Evolutionary conservation across 2,797 vertebrate species (phyloP).

Genomic region (Microcaecilia unicolor): DNA sequence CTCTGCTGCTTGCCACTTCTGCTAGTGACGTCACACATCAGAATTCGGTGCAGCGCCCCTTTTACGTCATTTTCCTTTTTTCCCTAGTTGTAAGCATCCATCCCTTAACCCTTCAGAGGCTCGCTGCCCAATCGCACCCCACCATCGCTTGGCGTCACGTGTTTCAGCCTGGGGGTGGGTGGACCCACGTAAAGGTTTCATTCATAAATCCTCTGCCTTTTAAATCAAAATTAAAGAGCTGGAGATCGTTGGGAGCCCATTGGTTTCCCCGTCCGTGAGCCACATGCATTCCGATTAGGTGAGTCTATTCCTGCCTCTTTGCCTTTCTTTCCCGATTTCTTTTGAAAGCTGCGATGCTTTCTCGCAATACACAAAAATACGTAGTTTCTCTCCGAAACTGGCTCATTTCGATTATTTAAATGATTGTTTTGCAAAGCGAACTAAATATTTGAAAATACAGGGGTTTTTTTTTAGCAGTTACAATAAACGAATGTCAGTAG

Average conservation of each 20-base stretch:
- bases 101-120: not conserved
- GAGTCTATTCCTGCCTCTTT: conserved; percentile 25
- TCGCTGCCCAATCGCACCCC: not conserved
- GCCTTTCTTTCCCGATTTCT: too few species aligned
- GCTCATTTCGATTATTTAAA: too few species aligned
- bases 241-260: conserved; percentile 29
- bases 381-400: too few species aligned
- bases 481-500: too few species aligned
- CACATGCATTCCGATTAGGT: conserved; percentile 46
- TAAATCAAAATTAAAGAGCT: conserved; percentile 54
- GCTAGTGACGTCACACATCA: too few species aligned
- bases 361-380: too few species aligned
- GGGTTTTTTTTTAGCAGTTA: too few species aligned
- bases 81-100: not conserved
- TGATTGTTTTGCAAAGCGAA: too few species aligned
- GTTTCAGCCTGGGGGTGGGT: conserved; percentile 45
- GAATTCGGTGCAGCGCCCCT: not conserved
- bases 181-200: conserved; percentile 62
- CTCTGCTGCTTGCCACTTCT: too few species aligned
- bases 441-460: too few species aligned
- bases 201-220: conserved; percentile 80
- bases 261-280: conserved; percentile 41
- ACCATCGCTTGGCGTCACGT: conserved; percentile 42
- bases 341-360: too few species aligned
- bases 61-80: not conserved